Evolutionary conservation across 2,888 invertebrate species (phyloP), one percentile per base, ranked within the genome.

Genomic region (Protodeltote pygarga): DNA sequence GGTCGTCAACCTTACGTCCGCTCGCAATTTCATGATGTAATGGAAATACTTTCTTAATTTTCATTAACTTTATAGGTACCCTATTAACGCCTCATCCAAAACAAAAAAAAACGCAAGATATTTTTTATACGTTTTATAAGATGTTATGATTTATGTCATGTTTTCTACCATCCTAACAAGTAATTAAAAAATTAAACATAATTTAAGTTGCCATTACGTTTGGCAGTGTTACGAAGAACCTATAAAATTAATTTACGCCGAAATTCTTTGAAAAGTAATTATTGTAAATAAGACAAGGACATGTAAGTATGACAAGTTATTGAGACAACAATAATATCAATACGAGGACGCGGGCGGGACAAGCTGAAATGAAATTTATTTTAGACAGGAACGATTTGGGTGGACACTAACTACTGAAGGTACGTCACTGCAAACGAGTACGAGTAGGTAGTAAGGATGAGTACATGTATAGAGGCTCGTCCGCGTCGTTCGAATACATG

Each of bases 201-300:
- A 45, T 47, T 53, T 46, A 42, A 45, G 32, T 46, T 35, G 40
- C 40, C 42, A 51, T 35, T 21, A 25, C 21, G 6, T 23, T 57
- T 45, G 46, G 62, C 55, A 60, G 21, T 24, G 21, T 27, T 37
- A 28, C 49, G 33, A 47, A 44, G 41, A 48, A 47, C 24, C 32
- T 40, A 49, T 53, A 40, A 49, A 59, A 50, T 54, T 37, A 49
- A 62, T 44, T 41, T 44, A 41, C 23, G 28, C 39, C 34, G 10
- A 34, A 44, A 45, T 45, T 49, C 48, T 40, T 17, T 58, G 42
- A 63, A 63, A 39, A 45, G 39, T 42, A 49, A 63, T 49, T 44
- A 35, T 41, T 40, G 51, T 48, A 51, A 65, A 65, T 57, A 52
- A 38, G 23, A 49, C 46, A 52, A 57, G 52, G 48, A 29, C 37